Percentiles rank a stretch among this genome's conserved stretches.
phyloP scores from a whole-genome alignment of 2,113 vertebrate genomes.

The Pteropus alecto region DNA sequence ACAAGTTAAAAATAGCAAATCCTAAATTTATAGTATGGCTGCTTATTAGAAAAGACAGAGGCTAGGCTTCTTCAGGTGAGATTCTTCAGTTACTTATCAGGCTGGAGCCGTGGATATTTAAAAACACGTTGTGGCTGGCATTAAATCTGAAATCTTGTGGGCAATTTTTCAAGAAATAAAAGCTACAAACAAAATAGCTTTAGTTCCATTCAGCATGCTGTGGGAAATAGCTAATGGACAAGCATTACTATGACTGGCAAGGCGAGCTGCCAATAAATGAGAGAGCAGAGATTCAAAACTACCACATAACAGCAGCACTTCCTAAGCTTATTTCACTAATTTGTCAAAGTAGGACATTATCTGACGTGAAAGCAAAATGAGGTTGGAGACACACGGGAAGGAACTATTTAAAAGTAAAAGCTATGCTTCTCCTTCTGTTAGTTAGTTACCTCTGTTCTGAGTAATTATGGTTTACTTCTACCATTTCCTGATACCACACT shows the following conservation, averaged over 20 bases:
- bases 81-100: constrained; percentile 36
- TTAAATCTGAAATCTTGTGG: constrained; percentile 61
- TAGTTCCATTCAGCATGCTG: constrained; percentile 64
- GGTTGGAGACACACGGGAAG: constrained; percentile 3
- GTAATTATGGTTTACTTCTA: constrained; percentile 40
- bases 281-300: constrained; percentile 44
- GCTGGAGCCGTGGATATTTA: constrained; percentile 58
- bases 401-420: constrained; percentile 56
- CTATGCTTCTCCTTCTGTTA: background rate
- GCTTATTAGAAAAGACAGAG: background rate
- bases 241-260: constrained; percentile 68
- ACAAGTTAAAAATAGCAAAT: constrained; percentile 8
- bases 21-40: background rate
- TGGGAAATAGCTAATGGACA: constrained; percentile 73
- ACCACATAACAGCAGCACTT: constrained; percentile 55
- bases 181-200: constrained; percentile 70
- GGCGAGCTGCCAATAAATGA: constrained; percentile 63
- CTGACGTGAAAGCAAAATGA: constrained; percentile 33
- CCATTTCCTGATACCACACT: constrained; percentile 5
- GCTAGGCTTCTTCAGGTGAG: constrained; percentile 28
- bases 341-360: constrained; percentile 61
- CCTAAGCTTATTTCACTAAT: constrained; percentile 60
- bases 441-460: constrained; percentile 24
- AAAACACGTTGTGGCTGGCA: constrained; percentile 54
- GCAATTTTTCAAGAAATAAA: constrained; percentile 78